These are phyloP conservation scores for Chascanopsetta lugubris DNA, from an alignment of 2,113 vertebrate genomes.

Conservation along the genomic window DNA sequence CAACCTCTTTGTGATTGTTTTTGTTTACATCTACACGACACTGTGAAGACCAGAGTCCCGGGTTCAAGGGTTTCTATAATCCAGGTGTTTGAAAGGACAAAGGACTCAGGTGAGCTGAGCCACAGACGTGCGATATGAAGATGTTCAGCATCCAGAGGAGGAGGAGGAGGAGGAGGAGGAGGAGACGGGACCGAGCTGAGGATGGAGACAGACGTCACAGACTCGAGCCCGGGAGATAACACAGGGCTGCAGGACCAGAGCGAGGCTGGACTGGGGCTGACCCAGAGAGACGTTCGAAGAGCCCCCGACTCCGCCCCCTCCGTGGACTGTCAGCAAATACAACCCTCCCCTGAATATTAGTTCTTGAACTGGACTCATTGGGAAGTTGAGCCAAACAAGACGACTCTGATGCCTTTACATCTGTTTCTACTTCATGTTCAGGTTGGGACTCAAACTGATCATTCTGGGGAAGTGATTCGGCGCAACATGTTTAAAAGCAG, in stretches of 20 bases:
- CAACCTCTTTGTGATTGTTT: constrained; percentile 91
- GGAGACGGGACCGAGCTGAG: constrained; percentile 2
- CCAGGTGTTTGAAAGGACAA: not conserved
- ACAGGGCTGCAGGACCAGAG: constrained; percentile 48
- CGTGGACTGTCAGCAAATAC: constrained; percentile 23
- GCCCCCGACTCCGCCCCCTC: constrained; percentile 17
- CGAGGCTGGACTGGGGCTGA: constrained; percentile 16
- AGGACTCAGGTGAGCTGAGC: not conserved
- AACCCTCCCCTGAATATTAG: not conserved
- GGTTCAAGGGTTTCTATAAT: constrained; percentile 4
- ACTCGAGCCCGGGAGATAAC: constrained; percentile 67
- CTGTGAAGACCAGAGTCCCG: constrained; percentile 74
- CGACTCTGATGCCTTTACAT: constrained; percentile 6
- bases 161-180: no score
- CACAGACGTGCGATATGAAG: constrained; percentile 36
- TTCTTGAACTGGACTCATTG: constrained; percentile 20
- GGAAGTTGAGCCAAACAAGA: constrained; percentile 19
- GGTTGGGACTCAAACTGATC: constrained; percentile 2
- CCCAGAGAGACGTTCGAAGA: not conserved
- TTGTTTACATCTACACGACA: constrained; percentile 91
- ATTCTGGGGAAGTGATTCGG: constrained; percentile 8
- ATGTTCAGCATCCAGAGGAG: not conserved
- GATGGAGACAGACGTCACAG: constrained; percentile 28
- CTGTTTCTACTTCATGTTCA: not conserved
- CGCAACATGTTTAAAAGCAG: constrained; percentile 8